Conservation (phyloP, 2,113 vertebrate species). For the Steatornis caripensis region DNA sequence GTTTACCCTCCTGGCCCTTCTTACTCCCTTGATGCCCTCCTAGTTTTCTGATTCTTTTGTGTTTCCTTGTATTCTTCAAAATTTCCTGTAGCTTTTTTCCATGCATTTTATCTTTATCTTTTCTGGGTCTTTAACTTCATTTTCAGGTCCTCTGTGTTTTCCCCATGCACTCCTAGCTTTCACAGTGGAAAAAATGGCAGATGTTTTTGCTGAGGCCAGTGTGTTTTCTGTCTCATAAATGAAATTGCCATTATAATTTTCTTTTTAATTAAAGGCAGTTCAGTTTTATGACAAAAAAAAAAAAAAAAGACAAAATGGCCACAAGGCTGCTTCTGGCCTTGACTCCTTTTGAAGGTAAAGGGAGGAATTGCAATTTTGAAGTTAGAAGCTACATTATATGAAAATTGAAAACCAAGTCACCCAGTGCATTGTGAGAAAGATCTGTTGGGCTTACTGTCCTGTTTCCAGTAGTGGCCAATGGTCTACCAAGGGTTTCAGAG, state of each 20-base stretch:
- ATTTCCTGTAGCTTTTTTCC: neutral
- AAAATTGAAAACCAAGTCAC: neutral
- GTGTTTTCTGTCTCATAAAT: neutral
- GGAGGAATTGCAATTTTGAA: neutral
- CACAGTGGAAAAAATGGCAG: neutral
- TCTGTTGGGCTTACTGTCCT: neutral
- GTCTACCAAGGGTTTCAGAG: neutral
- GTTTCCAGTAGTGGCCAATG: neutral
- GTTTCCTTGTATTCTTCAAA: slow-evolving; percentile 3
- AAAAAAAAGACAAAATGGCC: neutral
- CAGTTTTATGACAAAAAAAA: neutral
- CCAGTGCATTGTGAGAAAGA: neutral
- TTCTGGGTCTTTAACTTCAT: neutral
- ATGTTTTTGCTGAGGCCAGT: neutral
- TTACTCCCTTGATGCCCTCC: neutral
- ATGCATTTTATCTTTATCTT: neutral
- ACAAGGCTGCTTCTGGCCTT: neutral
- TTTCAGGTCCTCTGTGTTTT: neutral
- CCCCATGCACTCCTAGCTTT: neutral
- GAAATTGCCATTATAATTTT: too few species aligned
- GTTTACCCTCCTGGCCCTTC: neutral
- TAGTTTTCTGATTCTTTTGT: neutral
- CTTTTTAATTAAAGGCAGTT: neutral
- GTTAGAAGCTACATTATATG: neutral
- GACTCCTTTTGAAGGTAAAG: neutral